phyloP scores from a whole-genome alignment of 2,888 invertebrate species.

The Harpagoxenus sublaevis region DNA sequence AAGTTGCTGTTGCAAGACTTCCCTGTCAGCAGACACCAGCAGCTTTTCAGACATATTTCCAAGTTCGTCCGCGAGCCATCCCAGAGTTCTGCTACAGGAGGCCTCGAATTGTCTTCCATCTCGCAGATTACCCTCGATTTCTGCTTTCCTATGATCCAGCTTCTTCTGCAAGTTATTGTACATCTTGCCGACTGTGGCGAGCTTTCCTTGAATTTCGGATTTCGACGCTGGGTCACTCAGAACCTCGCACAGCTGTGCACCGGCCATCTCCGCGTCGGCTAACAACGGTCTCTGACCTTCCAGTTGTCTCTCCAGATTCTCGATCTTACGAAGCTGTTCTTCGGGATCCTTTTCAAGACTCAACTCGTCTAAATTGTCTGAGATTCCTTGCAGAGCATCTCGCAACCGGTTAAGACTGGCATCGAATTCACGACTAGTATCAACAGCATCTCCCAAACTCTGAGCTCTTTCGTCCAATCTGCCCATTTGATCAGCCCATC shows the following conservation, averaged over 20 bases:
- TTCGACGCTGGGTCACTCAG: constrained; percentile 96
- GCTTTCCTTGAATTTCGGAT: constrained; percentile 96
- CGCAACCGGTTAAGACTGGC: constrained; percentile 93
- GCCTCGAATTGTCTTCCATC: constrained; percentile 97
- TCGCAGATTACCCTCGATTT: constrained; percentile 94
- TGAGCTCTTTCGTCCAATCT: constrained; percentile 96
- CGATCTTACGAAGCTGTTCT: constrained; percentile 95
- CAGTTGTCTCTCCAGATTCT: constrained; percentile 94
- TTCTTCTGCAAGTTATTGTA: constrained; percentile 96
- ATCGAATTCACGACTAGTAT: constrained; percentile 97
- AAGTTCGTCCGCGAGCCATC: constrained; percentile 95
- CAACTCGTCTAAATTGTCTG: constrained; percentile 94
- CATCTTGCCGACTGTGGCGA: constrained; percentile 94
- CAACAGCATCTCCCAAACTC: constrained; percentile 95
- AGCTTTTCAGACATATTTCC: constrained; percentile 92
- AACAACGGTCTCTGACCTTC: constrained; percentile 95
- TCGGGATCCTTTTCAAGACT: constrained; percentile 94
- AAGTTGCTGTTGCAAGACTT: constrained; percentile 94
- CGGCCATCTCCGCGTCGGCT: constrained; percentile 96
- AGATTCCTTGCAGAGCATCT: constrained; percentile 95
- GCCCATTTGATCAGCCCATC: constrained; percentile 93
- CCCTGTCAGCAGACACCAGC: constrained; percentile 94
- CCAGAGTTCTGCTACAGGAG: constrained; percentile 94
- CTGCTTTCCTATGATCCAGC: constrained; percentile 95
- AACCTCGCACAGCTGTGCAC: constrained; percentile 94